These are phyloP conservation scores for Pagrus major DNA, from an alignment of 2,113 vertebrate genomes.

Conservation along the genomic window DNA sequence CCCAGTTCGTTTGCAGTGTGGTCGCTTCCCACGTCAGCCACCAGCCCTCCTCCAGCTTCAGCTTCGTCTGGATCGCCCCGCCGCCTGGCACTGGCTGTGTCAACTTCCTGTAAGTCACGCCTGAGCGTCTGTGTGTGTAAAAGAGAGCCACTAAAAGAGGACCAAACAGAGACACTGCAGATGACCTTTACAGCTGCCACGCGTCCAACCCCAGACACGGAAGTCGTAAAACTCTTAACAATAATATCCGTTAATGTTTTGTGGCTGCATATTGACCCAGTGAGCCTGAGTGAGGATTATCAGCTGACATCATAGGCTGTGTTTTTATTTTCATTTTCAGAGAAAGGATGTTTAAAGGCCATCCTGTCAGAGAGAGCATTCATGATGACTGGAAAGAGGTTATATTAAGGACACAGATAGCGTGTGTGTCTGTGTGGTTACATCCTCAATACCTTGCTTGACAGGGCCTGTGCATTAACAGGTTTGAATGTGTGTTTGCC, in stretches of 20 bases:
- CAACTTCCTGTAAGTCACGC: slow-evolving; percentile 94
- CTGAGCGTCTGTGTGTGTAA: slow-evolving; percentile 2
- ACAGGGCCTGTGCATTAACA: slow-evolving; percentile 10
- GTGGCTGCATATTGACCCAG: slow-evolving; percentile 27
- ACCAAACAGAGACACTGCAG: not conserved
- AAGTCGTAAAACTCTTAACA: slow-evolving; percentile 40
- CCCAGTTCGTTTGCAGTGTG: slow-evolving; percentile 99
- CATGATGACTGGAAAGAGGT: slow-evolving; percentile 42
- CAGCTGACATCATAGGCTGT: slow-evolving; percentile 28
- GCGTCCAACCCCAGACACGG: slow-evolving; percentile 21
- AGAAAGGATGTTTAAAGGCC: slow-evolving; percentile 42
- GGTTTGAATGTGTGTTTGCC: slow-evolving; percentile 25
- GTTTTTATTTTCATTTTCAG: slow-evolving; percentile 17
- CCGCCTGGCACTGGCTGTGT: slow-evolving; percentile 98
- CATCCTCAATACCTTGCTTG: slow-evolving; percentile 23
- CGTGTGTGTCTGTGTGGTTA: slow-evolving; percentile 1
- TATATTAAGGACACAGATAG: slow-evolving; percentile 28
- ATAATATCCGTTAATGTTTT: slow-evolving; percentile 37
- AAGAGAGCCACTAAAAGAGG: not conserved
- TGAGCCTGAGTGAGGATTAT: slow-evolving; percentile 27
- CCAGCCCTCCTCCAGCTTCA: slow-evolving; percentile 94
- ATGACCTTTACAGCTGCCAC: slow-evolving; percentile 38
- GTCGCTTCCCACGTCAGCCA: slow-evolving; percentile 98
- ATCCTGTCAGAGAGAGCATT: slow-evolving; percentile 40
- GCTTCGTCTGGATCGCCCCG: slow-evolving; percentile 98